Percentiles rank a stretch among this genome's conserved stretches.
These are phyloP conservation scores for Heliconius sara DNA, from an alignment of 2,888 invertebrate species.

Conservation along the genomic window DNA sequence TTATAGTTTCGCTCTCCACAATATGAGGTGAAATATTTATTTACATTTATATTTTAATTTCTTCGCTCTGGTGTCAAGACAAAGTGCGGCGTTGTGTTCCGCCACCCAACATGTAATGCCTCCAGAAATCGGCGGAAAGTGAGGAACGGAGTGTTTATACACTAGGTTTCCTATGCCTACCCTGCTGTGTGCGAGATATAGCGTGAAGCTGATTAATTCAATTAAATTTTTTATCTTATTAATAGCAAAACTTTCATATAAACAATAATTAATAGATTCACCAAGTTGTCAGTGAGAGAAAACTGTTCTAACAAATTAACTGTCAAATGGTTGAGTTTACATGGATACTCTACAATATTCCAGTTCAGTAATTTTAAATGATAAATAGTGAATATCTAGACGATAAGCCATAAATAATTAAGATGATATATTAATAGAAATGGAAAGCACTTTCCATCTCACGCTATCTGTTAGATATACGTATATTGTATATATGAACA, in stretches of 20 bases:
- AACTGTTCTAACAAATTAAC: neutral
- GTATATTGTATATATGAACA: neutral
- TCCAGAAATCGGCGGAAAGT: no score
- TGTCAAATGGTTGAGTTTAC: neutral
- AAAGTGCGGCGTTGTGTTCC: no score
- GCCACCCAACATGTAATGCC: no score
- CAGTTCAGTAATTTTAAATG: neutral
- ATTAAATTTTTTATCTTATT: no score
- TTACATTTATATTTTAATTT: no score
- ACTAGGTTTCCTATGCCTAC: no score
- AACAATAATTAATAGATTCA: neutral
- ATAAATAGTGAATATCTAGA: slow-evolving; percentile 18
- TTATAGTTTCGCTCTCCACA: no score
- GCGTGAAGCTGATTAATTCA: no score
- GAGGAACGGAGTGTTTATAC: no score
- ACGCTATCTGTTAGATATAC: slow-evolving; percentile 47
- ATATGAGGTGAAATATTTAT: no score
- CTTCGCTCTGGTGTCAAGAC: no score
- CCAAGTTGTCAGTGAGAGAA: neutral
- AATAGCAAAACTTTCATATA: neutral
- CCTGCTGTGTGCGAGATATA: no score
- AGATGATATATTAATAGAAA: slow-evolving; percentile 43
- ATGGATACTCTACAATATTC: neutral
- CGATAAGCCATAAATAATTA: slow-evolving; percentile 39
- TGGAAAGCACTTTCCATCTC: slow-evolving; percentile 50